phyloP scores from a whole-genome alignment of 2,888 invertebrate genomes.

The Harmothoe impar region DNA sequence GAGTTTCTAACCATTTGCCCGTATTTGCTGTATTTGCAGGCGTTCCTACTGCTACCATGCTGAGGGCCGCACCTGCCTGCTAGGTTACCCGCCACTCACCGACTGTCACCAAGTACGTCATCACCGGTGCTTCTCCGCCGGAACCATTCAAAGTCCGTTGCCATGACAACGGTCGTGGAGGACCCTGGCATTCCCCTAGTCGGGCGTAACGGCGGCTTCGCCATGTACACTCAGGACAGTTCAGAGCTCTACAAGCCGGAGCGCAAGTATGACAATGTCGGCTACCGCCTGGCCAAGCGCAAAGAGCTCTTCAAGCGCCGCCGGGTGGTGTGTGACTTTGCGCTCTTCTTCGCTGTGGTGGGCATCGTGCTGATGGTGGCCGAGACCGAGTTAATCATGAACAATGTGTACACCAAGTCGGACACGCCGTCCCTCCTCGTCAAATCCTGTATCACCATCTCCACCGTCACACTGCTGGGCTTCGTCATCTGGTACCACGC shows the following conservation, averaged over 20 bases:
- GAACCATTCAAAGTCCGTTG: not conserved
- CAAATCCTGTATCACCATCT: constrained; percentile 79
- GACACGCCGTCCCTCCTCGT: constrained; percentile 75
- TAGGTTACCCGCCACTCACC: constrained; percentile 1
- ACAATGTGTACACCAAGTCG: constrained; percentile 71
- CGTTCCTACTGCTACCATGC: not conserved
- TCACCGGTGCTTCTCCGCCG: not conserved
- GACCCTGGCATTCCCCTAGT: constrained; percentile 81
- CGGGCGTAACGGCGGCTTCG: constrained; percentile 77
- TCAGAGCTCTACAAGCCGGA: constrained; percentile 62
- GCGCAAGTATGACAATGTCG: constrained; percentile 79
- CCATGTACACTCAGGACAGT: constrained; percentile 71
- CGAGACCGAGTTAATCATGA: constrained; percentile 79
- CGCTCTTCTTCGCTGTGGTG: constrained; percentile 77
- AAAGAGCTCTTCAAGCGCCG: constrained; percentile 80
- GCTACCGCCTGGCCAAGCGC: constrained; percentile 79
- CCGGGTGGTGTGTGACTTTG: constrained; percentile 78
- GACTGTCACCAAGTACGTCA: not conserved
- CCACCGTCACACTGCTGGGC: constrained; percentile 79
- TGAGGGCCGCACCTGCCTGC: not conserved
- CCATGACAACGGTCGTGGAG: constrained; percentile 79
- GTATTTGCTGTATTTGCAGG: not conserved
- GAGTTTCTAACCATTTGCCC: no score
- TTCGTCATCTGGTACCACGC: constrained; percentile 81
- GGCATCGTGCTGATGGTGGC: constrained; percentile 81